Percentiles rank a stretch among this genome's conserved stretches.
phyloP scores from a whole-genome alignment of 2,888 invertebrate species.

The Acrobasis suavella region DNA sequence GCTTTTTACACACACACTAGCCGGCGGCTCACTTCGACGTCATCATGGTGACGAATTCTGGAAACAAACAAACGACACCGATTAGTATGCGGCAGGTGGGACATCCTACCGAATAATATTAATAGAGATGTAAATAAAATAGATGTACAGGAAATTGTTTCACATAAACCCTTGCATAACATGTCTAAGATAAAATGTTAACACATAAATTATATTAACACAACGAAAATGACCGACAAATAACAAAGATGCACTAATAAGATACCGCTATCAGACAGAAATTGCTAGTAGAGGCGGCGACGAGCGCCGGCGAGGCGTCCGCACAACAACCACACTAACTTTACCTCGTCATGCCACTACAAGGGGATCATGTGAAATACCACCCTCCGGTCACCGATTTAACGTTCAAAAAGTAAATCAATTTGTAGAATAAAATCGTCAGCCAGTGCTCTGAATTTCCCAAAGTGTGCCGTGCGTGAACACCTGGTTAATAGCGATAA shows the following conservation, averaged over 20 bases:
- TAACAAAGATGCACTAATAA: slow-evolving; percentile 66
- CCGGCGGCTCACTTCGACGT: slow-evolving; percentile 97
- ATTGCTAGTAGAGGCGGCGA: slow-evolving; percentile 24
- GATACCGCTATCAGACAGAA: slow-evolving; percentile 59
- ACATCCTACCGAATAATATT: not conserved
- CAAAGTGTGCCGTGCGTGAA: slow-evolving; percentile 32
- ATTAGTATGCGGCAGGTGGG: slow-evolving; percentile 39
- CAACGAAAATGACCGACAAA: slow-evolving; percentile 65
- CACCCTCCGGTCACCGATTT: slow-evolving; percentile 60
- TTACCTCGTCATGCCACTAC: slow-evolving; percentile 73
- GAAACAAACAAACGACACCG: slow-evolving; percentile 68
- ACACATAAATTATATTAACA: slow-evolving; percentile 51
- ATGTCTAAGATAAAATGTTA: slow-evolving; percentile 53
- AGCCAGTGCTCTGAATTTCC: slow-evolving; percentile 36
- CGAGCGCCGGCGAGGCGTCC: slow-evolving; percentile 31
- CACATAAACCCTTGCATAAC: slow-evolving; percentile 52
- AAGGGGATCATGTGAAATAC: slow-evolving; percentile 70
- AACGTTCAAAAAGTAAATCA: slow-evolving; percentile 27
- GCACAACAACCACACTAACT: slow-evolving; percentile 49
- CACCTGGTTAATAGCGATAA: slow-evolving; percentile 30
- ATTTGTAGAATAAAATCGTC: slow-evolving; percentile 31
- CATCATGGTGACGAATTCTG: slow-evolving; percentile 99
- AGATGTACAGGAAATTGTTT: slow-evolving; percentile 25
- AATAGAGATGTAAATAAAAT: slow-evolving; percentile 12
- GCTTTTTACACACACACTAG: slow-evolving; percentile 83